These are phyloP conservation scores for Leuciscus waleckii DNA, from an alignment of 2,797 vertebrate genomes.

Conservation along the genomic window DNA sequence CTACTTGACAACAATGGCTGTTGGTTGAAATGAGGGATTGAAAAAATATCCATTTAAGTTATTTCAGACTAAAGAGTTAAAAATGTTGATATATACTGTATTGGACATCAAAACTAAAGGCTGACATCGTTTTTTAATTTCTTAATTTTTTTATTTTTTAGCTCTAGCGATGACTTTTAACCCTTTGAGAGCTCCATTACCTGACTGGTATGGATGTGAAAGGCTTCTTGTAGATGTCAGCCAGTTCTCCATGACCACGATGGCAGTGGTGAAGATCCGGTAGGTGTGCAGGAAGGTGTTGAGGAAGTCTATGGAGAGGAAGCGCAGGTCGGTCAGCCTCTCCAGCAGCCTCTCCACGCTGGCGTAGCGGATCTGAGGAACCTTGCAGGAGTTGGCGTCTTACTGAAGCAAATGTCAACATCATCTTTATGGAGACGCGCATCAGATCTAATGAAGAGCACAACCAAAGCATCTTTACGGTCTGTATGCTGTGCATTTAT, in stretches of 20 bases:
- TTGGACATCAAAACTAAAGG: not conserved
- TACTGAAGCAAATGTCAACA: conserved; percentile 98
- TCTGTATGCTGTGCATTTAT: conserved; percentile 11
- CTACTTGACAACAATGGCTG: not conserved
- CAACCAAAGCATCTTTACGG: conserved; percentile 53
- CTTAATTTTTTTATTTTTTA: not conserved
- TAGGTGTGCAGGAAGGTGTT: conserved; percentile 99
- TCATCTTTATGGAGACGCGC: conserved; percentile 96
- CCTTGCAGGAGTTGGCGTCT: conserved; percentile 99
- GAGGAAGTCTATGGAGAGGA: conserved; percentile 98
- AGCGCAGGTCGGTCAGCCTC: conserved; percentile 94
- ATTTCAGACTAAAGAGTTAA: not conserved
- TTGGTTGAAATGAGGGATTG: not conserved
- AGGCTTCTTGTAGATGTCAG: conserved; percentile 95
- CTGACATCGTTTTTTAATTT: no score
- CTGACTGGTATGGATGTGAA: conserved; percentile 97
- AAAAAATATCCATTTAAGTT: not conserved
- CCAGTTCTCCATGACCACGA: conserved; percentile 92
- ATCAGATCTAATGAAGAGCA: conserved; percentile 85
- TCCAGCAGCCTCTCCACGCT: conserved; percentile 95
- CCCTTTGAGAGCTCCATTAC: conserved; percentile 69
- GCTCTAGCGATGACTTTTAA: not conserved
- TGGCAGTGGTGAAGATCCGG: conserved; percentile 92
- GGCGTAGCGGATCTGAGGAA: conserved; percentile 97
- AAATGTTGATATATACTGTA: not conserved